These are phyloP conservation scores for Neodon shergylaensis DNA, from an alignment of 2,113 vertebrate genomes.

Conservation along the genomic window DNA sequence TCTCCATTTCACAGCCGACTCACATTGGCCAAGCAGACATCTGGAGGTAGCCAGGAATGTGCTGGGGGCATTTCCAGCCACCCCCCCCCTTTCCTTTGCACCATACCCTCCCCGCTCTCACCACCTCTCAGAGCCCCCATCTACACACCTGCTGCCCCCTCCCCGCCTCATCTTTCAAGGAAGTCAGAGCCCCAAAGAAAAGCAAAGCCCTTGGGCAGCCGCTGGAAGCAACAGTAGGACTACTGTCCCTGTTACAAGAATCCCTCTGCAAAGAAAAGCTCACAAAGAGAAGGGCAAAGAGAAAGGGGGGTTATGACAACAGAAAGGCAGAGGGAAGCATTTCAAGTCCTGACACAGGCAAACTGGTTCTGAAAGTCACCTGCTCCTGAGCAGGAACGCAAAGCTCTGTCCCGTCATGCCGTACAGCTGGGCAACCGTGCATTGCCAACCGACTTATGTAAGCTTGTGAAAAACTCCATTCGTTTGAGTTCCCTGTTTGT, in stretches of 20 bases:
- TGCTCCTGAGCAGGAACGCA: conserved; percentile 71
- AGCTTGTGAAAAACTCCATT: conserved; percentile 71
- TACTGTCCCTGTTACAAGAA: conserved; percentile 76
- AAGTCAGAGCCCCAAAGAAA: conserved; percentile 75
- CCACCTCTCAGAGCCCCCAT: not conserved
- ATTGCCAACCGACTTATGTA: conserved; percentile 71
- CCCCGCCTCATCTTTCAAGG: conserved; percentile 70
- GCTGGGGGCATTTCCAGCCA: not conserved
- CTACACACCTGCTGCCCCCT: conserved; percentile 69
- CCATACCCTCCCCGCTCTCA: not conserved
- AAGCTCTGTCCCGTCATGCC: conserved; percentile 79
- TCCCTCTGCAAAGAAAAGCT: conserved; percentile 78
- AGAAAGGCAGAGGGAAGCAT: conserved; percentile 77
- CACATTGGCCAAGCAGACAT: not conserved
- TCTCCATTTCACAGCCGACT: fast-evolving
- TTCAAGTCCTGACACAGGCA: conserved; percentile 79
- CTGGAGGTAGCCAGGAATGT: conserved; percentile 6
- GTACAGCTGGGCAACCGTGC: conserved; percentile 17
- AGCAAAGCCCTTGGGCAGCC: conserved; percentile 77
- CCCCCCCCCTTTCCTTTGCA: not conserved
- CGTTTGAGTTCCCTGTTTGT: conserved; percentile 69
- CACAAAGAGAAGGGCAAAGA: conserved; percentile 72
- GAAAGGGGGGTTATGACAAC: conserved; percentile 68
- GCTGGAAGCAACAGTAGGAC: conserved; percentile 77
- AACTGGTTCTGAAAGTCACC: conserved; percentile 68